Evolutionary conservation across 2,888 invertebrate genomes (phyloP).

Genomic region (Lepidochrysops patricia): DNA sequence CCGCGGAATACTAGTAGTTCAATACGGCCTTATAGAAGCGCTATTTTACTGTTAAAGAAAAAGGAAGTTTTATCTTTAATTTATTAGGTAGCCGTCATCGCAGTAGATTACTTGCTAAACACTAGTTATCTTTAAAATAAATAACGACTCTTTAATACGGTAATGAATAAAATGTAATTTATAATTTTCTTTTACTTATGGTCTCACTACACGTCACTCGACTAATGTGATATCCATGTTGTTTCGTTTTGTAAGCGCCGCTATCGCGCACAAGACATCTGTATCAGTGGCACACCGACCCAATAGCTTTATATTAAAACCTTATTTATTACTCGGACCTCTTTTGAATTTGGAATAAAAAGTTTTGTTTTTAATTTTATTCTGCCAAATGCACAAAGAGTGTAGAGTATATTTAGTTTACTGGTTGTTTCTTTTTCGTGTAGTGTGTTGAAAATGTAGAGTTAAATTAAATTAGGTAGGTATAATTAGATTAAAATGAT

Average conservation of each 20-base stretch:
- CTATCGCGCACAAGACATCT: slow-evolving; percentile 64
- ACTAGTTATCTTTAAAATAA: slow-evolving; percentile 12
- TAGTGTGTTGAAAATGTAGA: slow-evolving; percentile 18
- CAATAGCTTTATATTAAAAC: slow-evolving; percentile 61
- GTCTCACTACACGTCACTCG: slow-evolving; percentile 39
- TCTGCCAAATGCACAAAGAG: slow-evolving; percentile 6
- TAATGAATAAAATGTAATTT: slow-evolving; percentile 22
- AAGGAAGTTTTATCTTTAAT: slow-evolving; percentile 5
- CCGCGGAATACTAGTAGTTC: neutral
- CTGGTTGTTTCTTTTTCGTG: neutral
- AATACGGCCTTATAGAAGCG: neutral
- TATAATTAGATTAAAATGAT: neutral
- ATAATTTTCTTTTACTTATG: slow-evolving; percentile 29
- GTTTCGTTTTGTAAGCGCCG: slow-evolving; percentile 57
- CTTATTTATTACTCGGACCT: slow-evolving; percentile 61
- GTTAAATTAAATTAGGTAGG: slow-evolving; percentile 35
- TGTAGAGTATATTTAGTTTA: neutral
- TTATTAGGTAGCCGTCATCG: slow-evolving; percentile 11
- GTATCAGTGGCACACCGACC: slow-evolving; percentile 64
- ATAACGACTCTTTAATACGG: slow-evolving; percentile 12
- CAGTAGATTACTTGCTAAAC: slow-evolving; percentile 10
- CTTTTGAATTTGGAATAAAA: slow-evolving; percentile 47
- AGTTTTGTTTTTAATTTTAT: slow-evolving; percentile 34
- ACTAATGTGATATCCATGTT: slow-evolving; percentile 71
- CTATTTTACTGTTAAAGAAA: slow-evolving; percentile 7